These are phyloP conservation scores for Oeneis ivallda DNA, from an alignment of 2,888 invertebrate genomes.

Conservation along the genomic window DNA sequence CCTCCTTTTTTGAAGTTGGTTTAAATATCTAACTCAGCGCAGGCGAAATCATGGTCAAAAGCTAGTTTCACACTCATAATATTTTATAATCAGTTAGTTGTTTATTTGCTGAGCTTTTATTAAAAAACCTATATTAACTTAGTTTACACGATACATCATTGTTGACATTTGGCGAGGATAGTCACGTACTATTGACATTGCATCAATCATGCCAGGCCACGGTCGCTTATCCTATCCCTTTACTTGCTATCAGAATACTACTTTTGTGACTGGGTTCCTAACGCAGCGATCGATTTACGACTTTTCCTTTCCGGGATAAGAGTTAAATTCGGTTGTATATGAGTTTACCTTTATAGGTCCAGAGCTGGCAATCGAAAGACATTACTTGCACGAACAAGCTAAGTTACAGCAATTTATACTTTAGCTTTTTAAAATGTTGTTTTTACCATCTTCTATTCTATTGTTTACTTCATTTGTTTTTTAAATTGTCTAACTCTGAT, in stretches of 20 bases:
- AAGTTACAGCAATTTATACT: too few relatives aligned
- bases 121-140: slow-evolving; percentile 2
- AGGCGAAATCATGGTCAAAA: too few relatives aligned
- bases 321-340: slow-evolving; percentile 8
- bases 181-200: slow-evolving; percentile 59
- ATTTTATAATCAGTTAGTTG: not conserved
- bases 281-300: not conserved
- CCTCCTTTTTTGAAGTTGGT: too few relatives aligned
- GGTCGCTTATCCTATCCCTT: slow-evolving; percentile 22
- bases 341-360: not conserved
- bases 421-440: too few relatives aligned
- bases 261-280: slow-evolving; percentile 29
- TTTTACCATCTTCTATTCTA: too few relatives aligned
- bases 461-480: too few relatives aligned
- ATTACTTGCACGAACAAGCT: not conserved
- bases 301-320: not conserved
- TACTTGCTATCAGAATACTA: slow-evolving; percentile 26
- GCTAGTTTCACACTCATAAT: too few relatives aligned
- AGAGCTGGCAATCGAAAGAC: not conserved
- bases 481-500: too few relatives aligned
- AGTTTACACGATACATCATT: slow-evolving; percentile 16
- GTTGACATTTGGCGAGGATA: slow-evolving; percentile 50
- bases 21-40: too few relatives aligned
- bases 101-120: slow-evolving; percentile 15
- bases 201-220: slow-evolving; percentile 59